These are phyloP conservation scores for Fulmarus glacialis DNA, from an alignment of 2,113 vertebrate genomes.

Conservation along the genomic window DNA sequence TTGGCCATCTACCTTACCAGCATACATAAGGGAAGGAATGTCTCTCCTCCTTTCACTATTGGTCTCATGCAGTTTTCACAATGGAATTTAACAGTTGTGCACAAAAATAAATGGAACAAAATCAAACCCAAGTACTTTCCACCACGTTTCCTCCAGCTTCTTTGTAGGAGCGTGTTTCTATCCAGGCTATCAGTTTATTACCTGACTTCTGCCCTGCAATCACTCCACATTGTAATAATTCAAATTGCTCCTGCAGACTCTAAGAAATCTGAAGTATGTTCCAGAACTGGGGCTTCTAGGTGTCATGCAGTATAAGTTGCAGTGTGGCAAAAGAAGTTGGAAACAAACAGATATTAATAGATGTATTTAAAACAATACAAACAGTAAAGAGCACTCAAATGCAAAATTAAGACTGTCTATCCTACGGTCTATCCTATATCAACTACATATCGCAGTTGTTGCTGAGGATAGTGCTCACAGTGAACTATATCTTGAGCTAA, in stretches of 20 bases:
- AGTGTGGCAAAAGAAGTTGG: background rate
- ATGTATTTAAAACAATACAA: background rate
- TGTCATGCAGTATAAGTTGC: background rate
- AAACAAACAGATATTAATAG: background rate
- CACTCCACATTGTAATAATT: background rate
- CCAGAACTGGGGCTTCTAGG: background rate
- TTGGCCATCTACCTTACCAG: background rate
- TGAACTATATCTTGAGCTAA: background rate
- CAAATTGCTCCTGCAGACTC: background rate
- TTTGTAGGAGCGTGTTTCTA: background rate
- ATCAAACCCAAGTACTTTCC: background rate
- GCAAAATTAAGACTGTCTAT: background rate
- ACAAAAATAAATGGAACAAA: background rate
- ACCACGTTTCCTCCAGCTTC: background rate
- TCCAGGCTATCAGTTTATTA: background rate
- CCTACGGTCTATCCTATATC: background rate
- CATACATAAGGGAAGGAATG: background rate
- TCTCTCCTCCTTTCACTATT: background rate
- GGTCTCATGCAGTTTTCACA: background rate
- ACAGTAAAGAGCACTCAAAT: background rate
- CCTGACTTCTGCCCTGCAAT: background rate
- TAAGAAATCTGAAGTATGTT: background rate
- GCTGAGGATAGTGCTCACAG: background rate
- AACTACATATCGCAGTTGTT: background rate
- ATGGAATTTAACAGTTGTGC: background rate